A percentile compares a stretch with the other conserved stretches of the same genome.
phyloP scores from a whole-genome alignment of 2,888 invertebrate genomes.

The Sarcophaga caerulescens region DNA sequence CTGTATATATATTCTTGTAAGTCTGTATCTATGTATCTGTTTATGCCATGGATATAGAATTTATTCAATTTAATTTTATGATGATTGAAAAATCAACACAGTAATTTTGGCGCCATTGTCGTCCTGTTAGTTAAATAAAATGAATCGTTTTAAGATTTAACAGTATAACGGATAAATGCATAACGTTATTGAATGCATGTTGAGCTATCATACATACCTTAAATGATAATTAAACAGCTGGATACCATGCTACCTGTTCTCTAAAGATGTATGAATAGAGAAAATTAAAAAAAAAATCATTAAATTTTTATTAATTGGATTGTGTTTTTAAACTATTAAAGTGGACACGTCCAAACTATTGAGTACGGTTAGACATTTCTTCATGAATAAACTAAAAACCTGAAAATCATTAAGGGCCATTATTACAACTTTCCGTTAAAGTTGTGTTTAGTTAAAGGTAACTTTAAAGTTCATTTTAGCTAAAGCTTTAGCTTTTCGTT shows the following conservation, averaged over 20 bases:
- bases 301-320: too few relatives aligned
- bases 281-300: too few relatives aligned
- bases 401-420: too few relatives aligned
- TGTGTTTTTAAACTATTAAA: too few relatives aligned
- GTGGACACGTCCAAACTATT: too few relatives aligned
- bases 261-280: too few relatives aligned
- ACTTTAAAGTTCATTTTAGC: too few relatives aligned
- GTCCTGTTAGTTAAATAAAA: neutral
- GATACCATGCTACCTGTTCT: slow-evolving; percentile 14
- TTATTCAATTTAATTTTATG: slow-evolving; percentile 60
- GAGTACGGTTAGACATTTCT: too few relatives aligned
- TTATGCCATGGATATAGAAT: slow-evolving; percentile 47
- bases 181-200: neutral
- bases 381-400: too few relatives aligned
- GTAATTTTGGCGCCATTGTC: slow-evolving; percentile 62
- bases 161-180: slow-evolving; percentile 23
- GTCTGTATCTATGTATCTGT: neutral
- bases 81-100: slow-evolving; percentile 59
- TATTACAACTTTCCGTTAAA: too few relatives aligned
- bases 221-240: slow-evolving; percentile 7
- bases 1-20: neutral
- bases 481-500: too few relatives aligned
- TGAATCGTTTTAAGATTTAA: neutral
- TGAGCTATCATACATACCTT: neutral
- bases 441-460: too few relatives aligned